A percentile compares a stretch with the other conserved stretches of the same genome.
Evolutionary conservation across 1,140 invertebrate species (phyloP).

Genomic region (Aphaenogaster ashmeadi): DNA sequence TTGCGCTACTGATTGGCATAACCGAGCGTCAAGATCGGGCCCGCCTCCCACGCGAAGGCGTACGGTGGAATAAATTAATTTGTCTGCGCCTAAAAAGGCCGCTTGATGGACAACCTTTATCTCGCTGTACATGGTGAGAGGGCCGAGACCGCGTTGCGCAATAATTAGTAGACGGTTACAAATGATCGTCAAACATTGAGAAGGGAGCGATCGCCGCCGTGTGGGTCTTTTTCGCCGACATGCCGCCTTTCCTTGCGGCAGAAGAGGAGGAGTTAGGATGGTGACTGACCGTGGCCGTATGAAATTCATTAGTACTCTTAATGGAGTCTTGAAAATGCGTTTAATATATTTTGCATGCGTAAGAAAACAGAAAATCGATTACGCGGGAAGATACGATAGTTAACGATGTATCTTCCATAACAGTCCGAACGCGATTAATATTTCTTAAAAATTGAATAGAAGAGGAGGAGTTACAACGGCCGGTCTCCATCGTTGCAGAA

Average conservation of each 20-base stretch:
- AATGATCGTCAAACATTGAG: slow-evolving; percentile 60
- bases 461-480: slow-evolving; percentile 8
- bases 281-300: neutral
- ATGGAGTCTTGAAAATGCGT: slow-evolving; percentile 44
- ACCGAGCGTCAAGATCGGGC: slow-evolving; percentile 19
- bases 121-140: neutral
- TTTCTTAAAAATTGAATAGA: slow-evolving; percentile 24
- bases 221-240: slow-evolving; percentile 24
- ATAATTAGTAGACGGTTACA: slow-evolving; percentile 67
- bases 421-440: slow-evolving; percentile 8
- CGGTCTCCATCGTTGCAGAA: neutral
- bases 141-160: slow-evolving; percentile 42
- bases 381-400: neutral
- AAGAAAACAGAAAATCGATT: slow-evolving; percentile 40
- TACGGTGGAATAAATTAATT: slow-evolving; percentile 74
- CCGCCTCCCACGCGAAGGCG: slow-evolving; percentile 53
- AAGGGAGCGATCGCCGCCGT: slow-evolving; percentile 6
- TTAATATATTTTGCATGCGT: slow-evolving; percentile 27
- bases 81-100: slow-evolving; percentile 69
- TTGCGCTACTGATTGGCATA: slow-evolving; percentile 75
- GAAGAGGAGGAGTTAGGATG: slow-evolving; percentile 16
- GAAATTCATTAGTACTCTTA: slow-evolving; percentile 42
- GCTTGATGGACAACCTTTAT: slow-evolving; percentile 63
- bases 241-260: neutral
- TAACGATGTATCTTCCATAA: slow-evolving; percentile 26